Percentiles rank a stretch among this genome's conserved stretches.
Conservation (phyloP, 2,113 vertebrate species). For the Haplotaxodon microlepis region DNA sequence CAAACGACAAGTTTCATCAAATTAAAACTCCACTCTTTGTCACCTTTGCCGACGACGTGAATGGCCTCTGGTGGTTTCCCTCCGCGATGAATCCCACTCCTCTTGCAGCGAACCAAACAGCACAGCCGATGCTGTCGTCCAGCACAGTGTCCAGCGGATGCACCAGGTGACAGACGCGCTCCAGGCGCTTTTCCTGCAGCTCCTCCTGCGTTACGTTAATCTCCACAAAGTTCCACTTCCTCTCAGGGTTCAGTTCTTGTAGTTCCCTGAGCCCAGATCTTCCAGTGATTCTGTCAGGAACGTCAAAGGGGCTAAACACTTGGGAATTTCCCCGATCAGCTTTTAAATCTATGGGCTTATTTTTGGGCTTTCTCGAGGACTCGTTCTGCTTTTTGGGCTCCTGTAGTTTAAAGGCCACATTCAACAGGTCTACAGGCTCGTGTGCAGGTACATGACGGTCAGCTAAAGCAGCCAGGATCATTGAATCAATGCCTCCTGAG, state of each 20-base stretch:
- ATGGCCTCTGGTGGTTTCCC: constrained; percentile 48
- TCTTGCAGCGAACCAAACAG: constrained; percentile 93
- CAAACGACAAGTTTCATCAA: neutral
- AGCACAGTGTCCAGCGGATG: constrained; percentile 86
- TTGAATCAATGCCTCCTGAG: constrained; percentile 92
- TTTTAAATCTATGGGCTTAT: neutral
- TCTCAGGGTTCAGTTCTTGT: constrained; percentile 68
- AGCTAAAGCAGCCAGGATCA: constrained; percentile 84
- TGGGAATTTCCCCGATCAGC: neutral
- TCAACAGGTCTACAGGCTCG: constrained; percentile 89
- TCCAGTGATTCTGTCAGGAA: constrained; percentile 88
- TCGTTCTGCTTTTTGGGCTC: constrained; percentile 33
- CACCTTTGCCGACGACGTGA: constrained; percentile 86
- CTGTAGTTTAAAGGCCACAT: constrained; percentile 83
- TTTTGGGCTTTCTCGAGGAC: constrained; percentile 44
- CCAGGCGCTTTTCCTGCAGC: constrained; percentile 72
- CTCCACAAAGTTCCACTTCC: constrained; percentile 93
- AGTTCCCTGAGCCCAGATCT: constrained; percentile 82
- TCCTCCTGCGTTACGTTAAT: constrained; percentile 84
- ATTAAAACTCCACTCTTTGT: neutral
- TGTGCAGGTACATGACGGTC: constrained; percentile 78
- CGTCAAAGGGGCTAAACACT: constrained; percentile 57
- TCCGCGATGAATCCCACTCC: constrained; percentile 73
- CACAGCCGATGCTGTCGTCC: constrained; percentile 95
- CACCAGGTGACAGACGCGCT: constrained; percentile 76